Evolutionary conservation across 1,140 invertebrate species (phyloP).

Genomic region (Contarinia nasturtii): DNA sequence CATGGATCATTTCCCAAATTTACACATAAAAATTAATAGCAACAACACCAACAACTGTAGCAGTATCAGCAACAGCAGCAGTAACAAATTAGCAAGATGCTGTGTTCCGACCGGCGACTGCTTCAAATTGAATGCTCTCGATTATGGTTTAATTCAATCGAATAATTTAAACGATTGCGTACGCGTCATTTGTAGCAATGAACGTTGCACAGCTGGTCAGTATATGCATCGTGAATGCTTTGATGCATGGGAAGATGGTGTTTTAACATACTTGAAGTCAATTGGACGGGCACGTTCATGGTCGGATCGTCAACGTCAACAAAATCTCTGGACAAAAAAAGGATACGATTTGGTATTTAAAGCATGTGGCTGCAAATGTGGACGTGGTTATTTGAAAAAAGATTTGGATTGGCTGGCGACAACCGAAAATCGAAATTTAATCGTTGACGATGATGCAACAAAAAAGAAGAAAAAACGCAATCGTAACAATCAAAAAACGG

Average conservation of each 20-base stretch:
- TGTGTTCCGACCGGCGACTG: conserved; percentile 68
- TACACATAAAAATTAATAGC: neutral
- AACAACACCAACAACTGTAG: neutral
- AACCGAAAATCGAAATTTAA: conserved; percentile 20
- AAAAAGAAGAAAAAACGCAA: conserved; percentile 58
- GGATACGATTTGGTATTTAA: conserved; percentile 87
- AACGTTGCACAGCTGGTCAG: conserved; percentile 62
- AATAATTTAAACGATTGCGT: conserved; percentile 63
- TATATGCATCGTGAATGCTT: conserved; percentile 95
- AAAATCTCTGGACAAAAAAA: conserved; percentile 95
- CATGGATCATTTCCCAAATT: neutral
- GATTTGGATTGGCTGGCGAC: conserved; percentile 78
- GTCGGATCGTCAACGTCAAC: conserved; percentile 81
- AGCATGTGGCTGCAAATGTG: conserved; percentile 73
- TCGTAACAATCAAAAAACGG: conserved; percentile 38
- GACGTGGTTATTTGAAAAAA: conserved; percentile 80
- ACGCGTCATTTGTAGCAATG: conserved; percentile 89
- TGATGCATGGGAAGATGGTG: conserved; percentile 75
- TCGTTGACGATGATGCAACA: conserved; percentile 29
- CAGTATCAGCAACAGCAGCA: conserved; percentile 9
- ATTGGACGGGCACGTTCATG: conserved; percentile 78
- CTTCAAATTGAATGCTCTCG: conserved; percentile 33
- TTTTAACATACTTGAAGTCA: conserved; percentile 71
- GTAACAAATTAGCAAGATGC: conserved; percentile 30
- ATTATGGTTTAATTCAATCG: conserved; percentile 38